Conservation (phyloP, 2,888 invertebrate species). For the Acleris cristana region DNA sequence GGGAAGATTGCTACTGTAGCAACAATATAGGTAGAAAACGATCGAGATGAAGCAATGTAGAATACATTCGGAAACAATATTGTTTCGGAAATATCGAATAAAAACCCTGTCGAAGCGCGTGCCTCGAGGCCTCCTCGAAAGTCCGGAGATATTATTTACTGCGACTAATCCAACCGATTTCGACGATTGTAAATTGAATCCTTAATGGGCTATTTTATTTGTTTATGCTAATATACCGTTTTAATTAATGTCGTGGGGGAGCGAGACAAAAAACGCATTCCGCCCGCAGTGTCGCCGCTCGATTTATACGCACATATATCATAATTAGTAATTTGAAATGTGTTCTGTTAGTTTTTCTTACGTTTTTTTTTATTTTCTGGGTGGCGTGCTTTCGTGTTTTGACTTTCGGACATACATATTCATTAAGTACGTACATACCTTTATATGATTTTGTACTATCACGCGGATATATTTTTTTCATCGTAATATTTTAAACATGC, state of each 20-base stretch:
- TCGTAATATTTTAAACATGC: neutral
- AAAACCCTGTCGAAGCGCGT: neutral
- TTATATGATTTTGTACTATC: neutral
- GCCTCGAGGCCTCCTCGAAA: slow-evolving; percentile 54
- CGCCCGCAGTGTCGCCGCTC: slow-evolving; percentile 57
- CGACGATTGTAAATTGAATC: slow-evolving; percentile 83
- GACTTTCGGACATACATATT: slow-evolving; percentile 20
- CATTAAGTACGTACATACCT: neutral
- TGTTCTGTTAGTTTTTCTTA: slow-evolving; percentile 55
- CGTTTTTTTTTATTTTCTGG: slow-evolving; percentile 40
- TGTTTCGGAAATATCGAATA: neutral
- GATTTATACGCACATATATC: slow-evolving; percentile 75
- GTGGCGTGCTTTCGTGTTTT: slow-evolving; percentile 41
- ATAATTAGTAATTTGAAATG: slow-evolving; percentile 69
- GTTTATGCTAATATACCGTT: slow-evolving; percentile 81
- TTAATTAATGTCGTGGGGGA: slow-evolving; percentile 71
- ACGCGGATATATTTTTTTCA: neutral
- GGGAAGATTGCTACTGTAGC: too few species aligned
- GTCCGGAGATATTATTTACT: slow-evolving; percentile 77
- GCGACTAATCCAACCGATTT: slow-evolving; percentile 80
- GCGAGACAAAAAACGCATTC: slow-evolving; percentile 50
- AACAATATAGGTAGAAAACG: too few species aligned
- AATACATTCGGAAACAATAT: neutral
- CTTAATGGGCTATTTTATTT: slow-evolving; percentile 82
- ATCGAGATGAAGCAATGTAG: too few species aligned